Evolutionary conservation across 2,797 vertebrate species (phyloP).

Genomic region (Silurus aristotelis): DNA sequence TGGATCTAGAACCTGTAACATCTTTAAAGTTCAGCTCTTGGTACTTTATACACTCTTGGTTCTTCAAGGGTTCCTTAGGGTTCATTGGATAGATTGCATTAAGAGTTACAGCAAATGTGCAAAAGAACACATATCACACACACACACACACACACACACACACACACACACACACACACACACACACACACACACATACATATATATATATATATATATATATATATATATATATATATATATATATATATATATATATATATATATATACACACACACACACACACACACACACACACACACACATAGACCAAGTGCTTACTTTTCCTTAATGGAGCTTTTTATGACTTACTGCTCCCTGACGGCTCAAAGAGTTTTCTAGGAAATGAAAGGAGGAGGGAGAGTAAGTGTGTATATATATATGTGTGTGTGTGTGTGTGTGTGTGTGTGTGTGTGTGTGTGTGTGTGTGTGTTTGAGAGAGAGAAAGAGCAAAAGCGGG

Average conservation of each 20-base stretch:
- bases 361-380: conserved; percentile 50
- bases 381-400: conserved; percentile 42
- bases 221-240: no score
- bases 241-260: neutral
- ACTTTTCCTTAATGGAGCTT: no score
- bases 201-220: no score
- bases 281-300: neutral
- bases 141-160: no score
- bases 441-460: neutral
- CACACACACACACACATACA: no score
- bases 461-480: neutral
- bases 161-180: no score
- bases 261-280: neutral
- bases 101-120: no score
- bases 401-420: neutral
- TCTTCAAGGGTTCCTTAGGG: neutral
- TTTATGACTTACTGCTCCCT: conserved; percentile 26
- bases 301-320: neutral
- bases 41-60: neutral
- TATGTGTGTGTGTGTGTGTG: conserved; percentile 23
- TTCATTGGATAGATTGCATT: neutral
- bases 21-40: neutral
- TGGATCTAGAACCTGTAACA: neutral
- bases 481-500: neutral
- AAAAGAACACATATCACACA: no score